Conservation (phyloP, 1,140 invertebrate species). For the Drosophila pachea region DNA sequence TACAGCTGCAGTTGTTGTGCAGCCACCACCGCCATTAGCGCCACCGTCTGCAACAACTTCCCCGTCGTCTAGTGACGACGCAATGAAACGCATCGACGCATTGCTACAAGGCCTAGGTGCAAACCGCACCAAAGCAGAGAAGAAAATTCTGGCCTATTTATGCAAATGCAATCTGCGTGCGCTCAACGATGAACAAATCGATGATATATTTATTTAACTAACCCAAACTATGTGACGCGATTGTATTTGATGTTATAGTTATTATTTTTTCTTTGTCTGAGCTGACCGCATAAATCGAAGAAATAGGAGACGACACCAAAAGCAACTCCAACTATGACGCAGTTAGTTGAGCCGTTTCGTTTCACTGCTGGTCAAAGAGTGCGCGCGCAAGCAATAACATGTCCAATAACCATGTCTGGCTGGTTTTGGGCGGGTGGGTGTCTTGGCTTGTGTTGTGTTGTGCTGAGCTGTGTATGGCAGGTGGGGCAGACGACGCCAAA, state of each 20-base stretch:
- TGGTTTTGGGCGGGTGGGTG: slow-evolving; percentile 16
- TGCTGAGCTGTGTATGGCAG: neutral
- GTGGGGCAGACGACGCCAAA: slow-evolving; percentile 55
- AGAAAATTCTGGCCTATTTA: slow-evolving; percentile 62
- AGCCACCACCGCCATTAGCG: slow-evolving; percentile 2
- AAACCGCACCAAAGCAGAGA: slow-evolving; percentile 64
- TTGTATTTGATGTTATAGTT: neutral
- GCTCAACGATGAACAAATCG: slow-evolving; percentile 64
- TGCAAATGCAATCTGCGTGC: slow-evolving; percentile 68
- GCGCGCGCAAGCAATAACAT: slow-evolving; percentile 75
- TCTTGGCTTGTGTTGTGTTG: neutral
- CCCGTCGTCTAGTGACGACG: slow-evolving; percentile 20
- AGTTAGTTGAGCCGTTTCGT: slow-evolving; percentile 45
- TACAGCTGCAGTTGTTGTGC: neutral
- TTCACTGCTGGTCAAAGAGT: slow-evolving; percentile 61
- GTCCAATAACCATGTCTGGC: slow-evolving; percentile 69
- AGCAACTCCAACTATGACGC: slow-evolving; percentile 64
- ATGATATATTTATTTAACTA: slow-evolving; percentile 64
- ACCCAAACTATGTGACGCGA: neutral
- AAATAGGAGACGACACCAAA: slow-evolving; percentile 30
- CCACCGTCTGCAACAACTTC: neutral
- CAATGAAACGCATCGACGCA: slow-evolving; percentile 61
- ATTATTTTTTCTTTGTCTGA: neutral
- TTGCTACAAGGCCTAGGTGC: slow-evolving; percentile 61
- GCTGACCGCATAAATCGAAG: slow-evolving; percentile 53